A percentile compares a stretch with the other conserved stretches of the same genome.
phyloP scores from a whole-genome alignment of 2,888 invertebrate species.

The Osmoderma eremita region DNA sequence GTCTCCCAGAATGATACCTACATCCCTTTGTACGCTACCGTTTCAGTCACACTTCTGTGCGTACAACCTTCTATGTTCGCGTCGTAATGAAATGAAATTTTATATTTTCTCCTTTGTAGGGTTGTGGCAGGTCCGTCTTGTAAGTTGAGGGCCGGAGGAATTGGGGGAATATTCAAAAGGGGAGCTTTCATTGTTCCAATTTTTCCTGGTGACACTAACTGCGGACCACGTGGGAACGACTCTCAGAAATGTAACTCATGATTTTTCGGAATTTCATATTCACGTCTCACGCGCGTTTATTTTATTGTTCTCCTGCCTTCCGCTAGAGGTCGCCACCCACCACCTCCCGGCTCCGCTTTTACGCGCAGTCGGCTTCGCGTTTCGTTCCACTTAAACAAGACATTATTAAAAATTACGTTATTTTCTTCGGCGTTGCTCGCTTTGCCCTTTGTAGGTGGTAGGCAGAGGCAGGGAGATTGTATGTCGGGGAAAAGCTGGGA shows the following conservation, averaged over 20 bases:
- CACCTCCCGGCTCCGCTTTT: background rate
- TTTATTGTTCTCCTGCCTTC: constrained; percentile 11
- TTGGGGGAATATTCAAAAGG: too few relatives aligned
- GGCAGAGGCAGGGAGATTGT: too few relatives aligned
- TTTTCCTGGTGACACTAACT: background rate
- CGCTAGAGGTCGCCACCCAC: constrained; percentile 13
- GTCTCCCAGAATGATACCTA: background rate
- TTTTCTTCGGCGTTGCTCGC: background rate
- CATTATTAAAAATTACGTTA: constrained; percentile 30
- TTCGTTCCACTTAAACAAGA: constrained; percentile 13
- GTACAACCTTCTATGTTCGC: background rate
- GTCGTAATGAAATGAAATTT: constrained; percentile 41
- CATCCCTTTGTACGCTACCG: background rate
- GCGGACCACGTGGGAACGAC: background rate
- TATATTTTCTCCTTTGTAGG: constrained; percentile 40
- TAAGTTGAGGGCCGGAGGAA: background rate
- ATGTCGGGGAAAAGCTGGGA: too few relatives aligned
- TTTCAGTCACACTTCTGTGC: background rate
- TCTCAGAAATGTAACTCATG: constrained; percentile 14
- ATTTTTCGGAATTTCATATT: constrained; percentile 29
- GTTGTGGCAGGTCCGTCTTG: background rate
- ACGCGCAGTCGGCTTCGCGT: background rate
- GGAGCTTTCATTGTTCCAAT: background rate
- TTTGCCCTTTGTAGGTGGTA: too few relatives aligned
- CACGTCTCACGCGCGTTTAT: constrained; percentile 14